phyloP scores from a whole-genome alignment of 2,888 invertebrate species.

The Drosophila niveifrons region DNA sequence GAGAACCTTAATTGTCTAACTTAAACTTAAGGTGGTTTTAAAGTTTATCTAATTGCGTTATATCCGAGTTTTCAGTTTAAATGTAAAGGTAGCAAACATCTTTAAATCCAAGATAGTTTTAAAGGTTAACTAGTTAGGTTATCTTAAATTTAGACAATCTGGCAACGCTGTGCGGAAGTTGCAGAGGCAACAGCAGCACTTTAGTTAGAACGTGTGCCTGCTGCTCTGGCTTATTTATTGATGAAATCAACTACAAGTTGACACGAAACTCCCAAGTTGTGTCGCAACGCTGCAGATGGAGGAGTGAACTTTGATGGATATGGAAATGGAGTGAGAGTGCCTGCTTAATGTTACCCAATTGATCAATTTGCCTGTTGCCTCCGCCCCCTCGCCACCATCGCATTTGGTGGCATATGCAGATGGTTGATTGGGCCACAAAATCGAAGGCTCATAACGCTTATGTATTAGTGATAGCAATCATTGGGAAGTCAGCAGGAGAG shows the following conservation, averaged over 20 bases:
- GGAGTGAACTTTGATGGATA: not conserved
- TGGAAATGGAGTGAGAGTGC: conserved; percentile 27
- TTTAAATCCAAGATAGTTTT: no score
- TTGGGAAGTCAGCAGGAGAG: conserved; percentile 45
- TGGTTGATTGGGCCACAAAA: conserved; percentile 70
- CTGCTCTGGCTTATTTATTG: conserved; percentile 68
- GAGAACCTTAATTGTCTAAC: no score
- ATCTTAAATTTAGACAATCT: conserved; percentile 14
- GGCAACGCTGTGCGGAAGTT: conserved; percentile 32
- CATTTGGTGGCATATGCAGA: conserved; percentile 62
- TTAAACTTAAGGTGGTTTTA: no score
- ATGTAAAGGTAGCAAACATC: no score
- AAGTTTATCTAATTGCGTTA: no score
- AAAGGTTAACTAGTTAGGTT: not conserved
- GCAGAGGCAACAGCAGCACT: conserved; percentile 20
- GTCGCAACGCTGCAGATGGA: not conserved
- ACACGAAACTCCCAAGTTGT: conserved; percentile 61
- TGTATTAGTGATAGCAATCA: conserved; percentile 42
- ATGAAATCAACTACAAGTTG: conserved; percentile 73
- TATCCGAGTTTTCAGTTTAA: no score
- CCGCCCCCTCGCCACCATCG: not conserved
- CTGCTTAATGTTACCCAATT: conserved; percentile 76
- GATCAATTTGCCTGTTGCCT: conserved; percentile 65
- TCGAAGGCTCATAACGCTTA: conserved; percentile 51
- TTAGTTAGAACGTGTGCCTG: conserved; percentile 44